Evolutionary conservation across 1,140 invertebrate species (phyloP).

Genomic region (Callitettix versicolor): DNA sequence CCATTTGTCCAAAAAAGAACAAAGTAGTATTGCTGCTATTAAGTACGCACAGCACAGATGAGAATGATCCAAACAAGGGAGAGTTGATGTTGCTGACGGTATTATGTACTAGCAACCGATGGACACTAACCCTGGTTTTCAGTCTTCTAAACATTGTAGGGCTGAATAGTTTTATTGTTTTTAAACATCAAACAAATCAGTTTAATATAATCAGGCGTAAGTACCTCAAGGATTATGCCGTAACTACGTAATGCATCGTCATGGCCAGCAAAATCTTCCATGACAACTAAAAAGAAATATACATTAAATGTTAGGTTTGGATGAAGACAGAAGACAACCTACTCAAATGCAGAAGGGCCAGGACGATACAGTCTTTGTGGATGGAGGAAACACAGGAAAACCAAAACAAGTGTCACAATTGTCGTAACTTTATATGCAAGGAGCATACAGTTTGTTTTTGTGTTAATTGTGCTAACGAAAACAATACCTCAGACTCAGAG

Average conservation of each 20-base stretch:
- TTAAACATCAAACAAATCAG: too few relatives aligned
- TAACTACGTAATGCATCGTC: neutral
- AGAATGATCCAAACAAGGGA: slow-evolving; percentile 28
- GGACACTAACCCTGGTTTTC: slow-evolving; percentile 23
- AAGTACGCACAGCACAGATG: slow-evolving; percentile 8
- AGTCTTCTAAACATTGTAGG: neutral
- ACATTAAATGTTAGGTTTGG: neutral
- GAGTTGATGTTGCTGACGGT: slow-evolving; percentile 30
- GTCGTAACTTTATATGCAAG: too few relatives aligned
- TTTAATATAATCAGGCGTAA: too few relatives aligned
- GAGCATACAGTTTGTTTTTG: too few relatives aligned
- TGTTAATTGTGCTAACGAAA: too few relatives aligned
- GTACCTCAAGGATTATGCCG: neutral
- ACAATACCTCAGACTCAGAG: too few relatives aligned
- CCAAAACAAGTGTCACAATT: too few relatives aligned
- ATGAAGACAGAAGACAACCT: too few relatives aligned
- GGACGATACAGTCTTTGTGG: too few relatives aligned
- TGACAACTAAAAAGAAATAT: neutral
- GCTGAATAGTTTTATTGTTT: neutral
- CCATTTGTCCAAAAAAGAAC: slow-evolving; percentile 22
- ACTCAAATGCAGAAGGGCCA: too few relatives aligned
- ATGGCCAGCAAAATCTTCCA: neutral
- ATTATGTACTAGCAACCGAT: slow-evolving; percentile 20
- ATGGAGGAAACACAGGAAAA: too few relatives aligned
- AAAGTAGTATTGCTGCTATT: slow-evolving; percentile 17